Evolutionary conservation across 2,113 vertebrate genomes (phyloP).

Genomic region (Ceratotherium simum): DNA sequence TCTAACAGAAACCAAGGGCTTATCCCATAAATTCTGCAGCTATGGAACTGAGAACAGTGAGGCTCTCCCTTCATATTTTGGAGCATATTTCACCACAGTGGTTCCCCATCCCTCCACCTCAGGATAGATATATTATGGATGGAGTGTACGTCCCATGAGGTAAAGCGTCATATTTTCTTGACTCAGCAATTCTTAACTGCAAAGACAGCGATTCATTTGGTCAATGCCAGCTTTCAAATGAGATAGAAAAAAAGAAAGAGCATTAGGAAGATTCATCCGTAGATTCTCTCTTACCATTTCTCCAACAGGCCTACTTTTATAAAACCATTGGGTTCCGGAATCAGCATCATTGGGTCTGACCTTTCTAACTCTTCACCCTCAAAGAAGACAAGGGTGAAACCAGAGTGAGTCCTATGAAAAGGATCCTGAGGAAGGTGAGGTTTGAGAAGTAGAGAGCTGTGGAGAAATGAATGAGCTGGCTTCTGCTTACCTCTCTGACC

Average conservation of each 20-base stretch:
- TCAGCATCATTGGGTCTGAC: not conserved
- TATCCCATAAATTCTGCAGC: slow-evolving; percentile 50
- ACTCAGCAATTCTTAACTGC: slow-evolving; percentile 29
- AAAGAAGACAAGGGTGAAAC: not conserved
- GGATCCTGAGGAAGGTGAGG: not conserved
- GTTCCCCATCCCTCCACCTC: fast-evolving
- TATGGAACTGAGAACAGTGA: slow-evolving; percentile 32
- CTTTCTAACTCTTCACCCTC: not conserved
- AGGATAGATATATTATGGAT: fast-evolving
- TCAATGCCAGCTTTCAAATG: not conserved
- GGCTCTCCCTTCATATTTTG: not conserved
- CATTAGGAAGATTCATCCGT: not conserved
- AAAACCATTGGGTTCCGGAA: not conserved
- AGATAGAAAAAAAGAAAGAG: not conserved
- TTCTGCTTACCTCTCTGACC: not conserved
- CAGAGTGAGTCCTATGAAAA: not conserved
- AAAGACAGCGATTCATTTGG: slow-evolving; percentile 6
- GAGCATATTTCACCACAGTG: not conserved
- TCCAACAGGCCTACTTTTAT: not conserved
- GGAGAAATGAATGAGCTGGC: not conserved
- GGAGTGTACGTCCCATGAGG: not conserved
- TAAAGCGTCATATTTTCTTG: slow-evolving; percentile 13
- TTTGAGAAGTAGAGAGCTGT: not conserved
- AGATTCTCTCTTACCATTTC: not conserved
- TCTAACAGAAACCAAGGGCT: slow-evolving; percentile 33